Conservation (phyloP, 2,113 vertebrate genomes). For the Forbesichthys agassizii region DNA sequence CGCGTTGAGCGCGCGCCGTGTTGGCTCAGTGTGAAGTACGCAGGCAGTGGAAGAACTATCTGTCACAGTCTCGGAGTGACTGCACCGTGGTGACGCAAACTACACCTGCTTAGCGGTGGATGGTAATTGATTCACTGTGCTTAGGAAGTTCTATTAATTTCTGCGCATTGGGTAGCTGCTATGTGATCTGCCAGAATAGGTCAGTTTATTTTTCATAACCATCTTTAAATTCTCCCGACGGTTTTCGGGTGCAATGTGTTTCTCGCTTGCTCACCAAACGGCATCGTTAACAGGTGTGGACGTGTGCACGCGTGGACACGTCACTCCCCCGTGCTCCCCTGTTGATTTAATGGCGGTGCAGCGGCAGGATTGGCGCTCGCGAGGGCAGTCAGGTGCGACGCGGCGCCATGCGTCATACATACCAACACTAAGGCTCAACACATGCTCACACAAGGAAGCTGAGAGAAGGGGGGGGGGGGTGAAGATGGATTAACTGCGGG, state of each 20-base stretch:
- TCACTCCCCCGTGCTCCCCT: neutral
- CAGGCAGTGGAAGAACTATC: conserved; percentile 33
- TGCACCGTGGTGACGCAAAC: conserved; percentile 19
- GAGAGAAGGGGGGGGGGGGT: conserved; percentile 15
- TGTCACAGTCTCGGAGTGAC: conserved; percentile 32
- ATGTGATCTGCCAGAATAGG: neutral
- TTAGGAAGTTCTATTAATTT: conserved; percentile 12
- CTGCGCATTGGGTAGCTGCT: conserved; percentile 2
- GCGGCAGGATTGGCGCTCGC: conserved; percentile 5
- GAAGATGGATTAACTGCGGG: conserved; percentile 30
- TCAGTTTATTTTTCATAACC: neutral
- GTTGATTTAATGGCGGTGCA: conserved; percentile 21
- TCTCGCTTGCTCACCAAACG: neutral
- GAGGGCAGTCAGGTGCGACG: neutral
- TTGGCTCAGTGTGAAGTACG: conserved; percentile 50
- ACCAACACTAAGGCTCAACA: neutral
- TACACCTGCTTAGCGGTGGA: conserved; percentile 17
- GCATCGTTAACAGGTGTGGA: neutral
- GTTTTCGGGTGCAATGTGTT: neutral
- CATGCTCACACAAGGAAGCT: neutral
- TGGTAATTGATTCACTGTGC: conserved; percentile 36
- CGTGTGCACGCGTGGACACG: neutral
- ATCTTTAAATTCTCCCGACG: neutral
- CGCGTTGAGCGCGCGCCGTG: conserved; percentile 12
- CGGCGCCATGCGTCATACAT: neutral